Evolutionary conservation across 2,888 invertebrate species (phyloP).

Genomic region (Ornithoptera alexandrae): DNA sequence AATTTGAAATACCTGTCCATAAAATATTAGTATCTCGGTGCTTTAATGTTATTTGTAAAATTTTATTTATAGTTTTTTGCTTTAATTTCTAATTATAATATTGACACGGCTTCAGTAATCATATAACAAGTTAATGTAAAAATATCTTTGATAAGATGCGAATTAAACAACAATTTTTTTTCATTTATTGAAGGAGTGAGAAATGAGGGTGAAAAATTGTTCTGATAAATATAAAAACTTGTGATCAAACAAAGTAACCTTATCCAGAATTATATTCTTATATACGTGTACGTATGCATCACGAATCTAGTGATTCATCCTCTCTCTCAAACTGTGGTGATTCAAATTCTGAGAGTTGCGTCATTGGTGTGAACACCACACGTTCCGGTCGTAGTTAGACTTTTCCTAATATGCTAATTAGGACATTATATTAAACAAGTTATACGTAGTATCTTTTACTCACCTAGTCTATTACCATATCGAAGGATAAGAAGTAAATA

Average conservation of each 20-base stretch:
- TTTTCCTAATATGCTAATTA: conserved; percentile 3
- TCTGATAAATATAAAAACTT: conserved; percentile 1
- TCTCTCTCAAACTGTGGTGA: conserved; percentile 42
- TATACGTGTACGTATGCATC: conserved; percentile 41
- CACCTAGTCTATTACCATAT: neutral
- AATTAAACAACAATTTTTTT: no score
- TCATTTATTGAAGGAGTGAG: no score
- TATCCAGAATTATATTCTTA: conserved; percentile 57
- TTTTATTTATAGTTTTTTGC: no score
- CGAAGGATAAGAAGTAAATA: neutral
- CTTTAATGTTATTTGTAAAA: no score
- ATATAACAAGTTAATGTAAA: no score
- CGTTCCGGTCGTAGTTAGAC: neutral
- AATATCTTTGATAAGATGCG: no score
- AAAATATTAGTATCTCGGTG: no score
- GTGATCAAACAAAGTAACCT: conserved; percentile 44
- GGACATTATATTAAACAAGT: neutral
- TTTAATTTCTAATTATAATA: no score
- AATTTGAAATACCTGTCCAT: no score
- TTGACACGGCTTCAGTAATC: no score
- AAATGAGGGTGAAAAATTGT: no score
- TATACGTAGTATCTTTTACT: neutral
- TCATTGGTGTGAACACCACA: conserved; percentile 39
- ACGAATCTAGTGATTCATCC: conserved; percentile 58
- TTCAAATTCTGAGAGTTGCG: conserved; percentile 50